These are phyloP conservation scores for Danio rerio DNA, from an alignment of 2,113 vertebrate species.

Conservation along the genomic window GRCz12tu NC_133195.1:14088001-14088500, in stretches of 20 bases:
- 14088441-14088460: too few species aligned
- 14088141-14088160: slow-evolving; percentile 1
- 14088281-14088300: background rate
- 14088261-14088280: background rate
- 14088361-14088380: background rate
- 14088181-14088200: background rate
- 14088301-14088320: background rate
- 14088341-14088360: background rate
- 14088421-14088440: too few species aligned
- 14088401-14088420: background rate
- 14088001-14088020: too few species aligned
- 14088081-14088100: background rate
- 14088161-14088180: background rate
- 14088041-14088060: too few species aligned
- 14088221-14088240: background rate
- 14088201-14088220: background rate
- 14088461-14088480: background rate
- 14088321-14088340: background rate
- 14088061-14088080: background rate
- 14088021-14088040: too few species aligned
- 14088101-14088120: background rate
- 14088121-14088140: background rate
- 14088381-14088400: background rate
- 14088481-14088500: background rate
- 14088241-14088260: background rate